A percentile compares a stretch with the other conserved stretches of the same genome.
These are phyloP conservation scores for Gopherus evgoodei DNA, from an alignment of 2,113 vertebrate genomes.

Conservation along the genomic window DNA sequence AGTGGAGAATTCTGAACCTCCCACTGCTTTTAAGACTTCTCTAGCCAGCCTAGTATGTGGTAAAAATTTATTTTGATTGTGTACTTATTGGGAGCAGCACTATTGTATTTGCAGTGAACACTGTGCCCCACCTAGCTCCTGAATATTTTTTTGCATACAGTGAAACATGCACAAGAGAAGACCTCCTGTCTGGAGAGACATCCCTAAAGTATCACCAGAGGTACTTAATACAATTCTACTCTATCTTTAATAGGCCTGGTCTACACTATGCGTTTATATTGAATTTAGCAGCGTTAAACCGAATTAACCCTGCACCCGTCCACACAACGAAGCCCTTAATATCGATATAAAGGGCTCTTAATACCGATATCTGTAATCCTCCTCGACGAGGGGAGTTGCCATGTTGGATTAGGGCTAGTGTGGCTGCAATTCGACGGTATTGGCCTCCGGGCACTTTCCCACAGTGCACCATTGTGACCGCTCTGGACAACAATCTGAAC, in stretches of 20 bases:
- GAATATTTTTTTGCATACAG: not conserved
- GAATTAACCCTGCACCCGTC: too few relatives aligned
- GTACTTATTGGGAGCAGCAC: not conserved
- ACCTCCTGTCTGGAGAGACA: not conserved
- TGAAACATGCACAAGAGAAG: not conserved
- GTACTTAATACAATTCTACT: not conserved
- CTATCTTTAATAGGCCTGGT: not conserved
- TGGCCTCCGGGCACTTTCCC: too few relatives aligned
- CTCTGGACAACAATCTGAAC: too few relatives aligned
- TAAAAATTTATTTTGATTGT: not conserved
- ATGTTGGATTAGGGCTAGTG: too few relatives aligned
- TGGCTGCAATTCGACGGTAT: too few relatives aligned
- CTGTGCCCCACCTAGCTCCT: not conserved
- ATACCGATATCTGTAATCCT: too few relatives aligned
- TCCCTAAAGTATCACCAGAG: not conserved
- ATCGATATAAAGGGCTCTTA: too few relatives aligned
- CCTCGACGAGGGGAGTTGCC: too few relatives aligned
- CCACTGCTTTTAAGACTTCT: not conserved
- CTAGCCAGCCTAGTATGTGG: fast-evolving
- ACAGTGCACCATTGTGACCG: too few relatives aligned
- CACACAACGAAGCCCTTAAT: too few relatives aligned
- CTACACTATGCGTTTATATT: too few relatives aligned
- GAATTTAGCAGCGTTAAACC: too few relatives aligned
- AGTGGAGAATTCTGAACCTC: not conserved
- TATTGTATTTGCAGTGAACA: fast-evolving